Evolutionary conservation across 2,888 invertebrate genomes (phyloP).

Genomic region (Punctoribates punctum): DNA sequence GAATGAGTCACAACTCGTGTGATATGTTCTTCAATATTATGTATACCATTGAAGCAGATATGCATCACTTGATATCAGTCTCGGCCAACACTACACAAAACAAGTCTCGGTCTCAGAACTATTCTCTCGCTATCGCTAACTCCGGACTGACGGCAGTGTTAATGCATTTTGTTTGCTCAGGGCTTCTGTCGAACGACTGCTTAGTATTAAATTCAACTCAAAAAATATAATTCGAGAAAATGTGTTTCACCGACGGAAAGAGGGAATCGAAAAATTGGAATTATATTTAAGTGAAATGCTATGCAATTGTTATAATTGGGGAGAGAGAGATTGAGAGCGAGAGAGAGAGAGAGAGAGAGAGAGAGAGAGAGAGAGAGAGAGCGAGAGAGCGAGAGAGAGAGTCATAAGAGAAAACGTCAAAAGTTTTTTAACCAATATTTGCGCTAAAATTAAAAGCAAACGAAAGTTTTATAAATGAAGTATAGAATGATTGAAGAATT

Average conservation of each 20-base stretch:
- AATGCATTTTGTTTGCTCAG: constrained; percentile 31
- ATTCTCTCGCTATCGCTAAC: not conserved
- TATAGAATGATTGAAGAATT: too few relatives aligned
- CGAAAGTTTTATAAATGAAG: not conserved
- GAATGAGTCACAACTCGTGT: constrained; percentile 15
- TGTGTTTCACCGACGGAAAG: not conserved
- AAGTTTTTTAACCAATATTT: not conserved
- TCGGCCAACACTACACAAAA: not conserved
- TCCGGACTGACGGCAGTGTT: constrained; percentile 13
- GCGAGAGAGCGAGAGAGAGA: not conserved
- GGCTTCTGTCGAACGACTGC: constrained; percentile 11
- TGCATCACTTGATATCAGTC: constrained; percentile 20
- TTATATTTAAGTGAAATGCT: not conserved
- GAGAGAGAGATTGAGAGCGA: not conserved
- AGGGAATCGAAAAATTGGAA: not conserved
- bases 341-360: not conserved
- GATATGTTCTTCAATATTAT: constrained; percentile 6
- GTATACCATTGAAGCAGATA: constrained; percentile 3
- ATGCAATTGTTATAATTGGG: constrained; percentile 6
- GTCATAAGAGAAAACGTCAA: not conserved
- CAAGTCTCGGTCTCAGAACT: not conserved
- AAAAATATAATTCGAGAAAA: not conserved
- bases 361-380: not conserved
- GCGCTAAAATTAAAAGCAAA: constrained; percentile 5
- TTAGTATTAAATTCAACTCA: constrained; percentile 12